These are phyloP conservation scores for Drosophila conformis DNA, from an alignment of 2,888 invertebrate species.

Conservation along the genomic window DNA sequence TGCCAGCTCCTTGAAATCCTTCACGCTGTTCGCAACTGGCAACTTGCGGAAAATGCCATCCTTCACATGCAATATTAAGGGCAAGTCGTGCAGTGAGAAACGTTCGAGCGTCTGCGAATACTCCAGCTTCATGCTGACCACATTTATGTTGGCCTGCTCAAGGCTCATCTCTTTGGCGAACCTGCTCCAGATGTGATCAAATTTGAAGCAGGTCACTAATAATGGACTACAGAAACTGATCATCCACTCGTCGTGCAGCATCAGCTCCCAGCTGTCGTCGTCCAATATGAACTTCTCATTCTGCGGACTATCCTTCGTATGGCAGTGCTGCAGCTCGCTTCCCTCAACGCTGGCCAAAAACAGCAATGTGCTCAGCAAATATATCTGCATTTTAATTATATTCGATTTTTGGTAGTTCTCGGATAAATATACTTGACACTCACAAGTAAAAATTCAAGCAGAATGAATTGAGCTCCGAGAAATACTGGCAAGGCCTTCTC, in stretches of 20 bases:
- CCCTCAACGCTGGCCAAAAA: not conserved
- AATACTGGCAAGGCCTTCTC: not conserved
- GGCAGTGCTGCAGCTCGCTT: not conserved
- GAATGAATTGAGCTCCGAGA: not conserved
- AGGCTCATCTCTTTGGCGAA: constrained; percentile 14
- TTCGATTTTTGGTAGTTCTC: not conserved
- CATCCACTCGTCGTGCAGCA: constrained; percentile 30
- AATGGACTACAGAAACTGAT: constrained; percentile 31
- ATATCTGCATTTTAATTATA: not conserved
- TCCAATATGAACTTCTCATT: constrained; percentile 16
- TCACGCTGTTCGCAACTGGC: constrained; percentile 2
- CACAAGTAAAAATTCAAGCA: not conserved
- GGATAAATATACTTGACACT: not conserved
- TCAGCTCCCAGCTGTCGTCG: constrained; percentile 25
- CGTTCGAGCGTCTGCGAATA: constrained; percentile 25
- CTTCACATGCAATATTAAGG: constrained; percentile 38
- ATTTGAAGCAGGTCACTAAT: constrained; percentile 6
- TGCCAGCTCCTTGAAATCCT: constrained; percentile 14
- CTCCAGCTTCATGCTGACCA: constrained; percentile 32
- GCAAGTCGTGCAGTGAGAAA: constrained; percentile 22
- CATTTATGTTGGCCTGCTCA: not conserved
- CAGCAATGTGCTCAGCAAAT: not conserved
- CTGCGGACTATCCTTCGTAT: not conserved
- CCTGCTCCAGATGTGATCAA: constrained; percentile 23
- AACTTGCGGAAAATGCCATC: constrained; percentile 32